Percentiles rank a stretch among this genome's conserved stretches.
phyloP scores from a whole-genome alignment of 2,797 vertebrate genomes.

The Muraenolepis orangiensis region DNA sequence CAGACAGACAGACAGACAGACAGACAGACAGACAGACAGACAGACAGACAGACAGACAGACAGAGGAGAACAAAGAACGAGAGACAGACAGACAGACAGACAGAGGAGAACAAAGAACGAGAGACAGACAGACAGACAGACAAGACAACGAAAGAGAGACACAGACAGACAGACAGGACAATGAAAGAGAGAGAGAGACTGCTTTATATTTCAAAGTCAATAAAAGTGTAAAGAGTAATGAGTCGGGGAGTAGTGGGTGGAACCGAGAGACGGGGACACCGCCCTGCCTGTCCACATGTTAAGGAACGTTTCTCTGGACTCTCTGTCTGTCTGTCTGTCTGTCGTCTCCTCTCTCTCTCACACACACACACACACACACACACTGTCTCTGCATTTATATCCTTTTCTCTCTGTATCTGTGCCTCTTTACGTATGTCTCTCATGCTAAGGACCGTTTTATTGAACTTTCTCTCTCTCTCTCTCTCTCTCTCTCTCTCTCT shows the following conservation, averaged over 20 bases:
- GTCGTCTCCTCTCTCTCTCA: constrained; percentile 9
- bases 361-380: too few species aligned
- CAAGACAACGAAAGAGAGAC: constrained; percentile 26
- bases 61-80: constrained; percentile 33
- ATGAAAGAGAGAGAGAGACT: constrained; percentile 30
- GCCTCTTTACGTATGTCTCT: too few species aligned
- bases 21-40: too few species aligned
- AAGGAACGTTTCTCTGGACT: constrained; percentile 65
- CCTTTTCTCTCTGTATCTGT: too few species aligned
- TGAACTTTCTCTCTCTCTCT: too few species aligned
- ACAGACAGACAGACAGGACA: constrained; percentile 12
- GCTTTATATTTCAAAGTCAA: constrained; percentile 59
- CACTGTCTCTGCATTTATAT: too few species aligned
- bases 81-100: too few species aligned
- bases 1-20: too few species aligned
- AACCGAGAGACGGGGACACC: constrained; percentile 6
- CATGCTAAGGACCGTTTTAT: too few species aligned
- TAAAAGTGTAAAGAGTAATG: constrained; percentile 67
- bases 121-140: constrained; percentile 6
- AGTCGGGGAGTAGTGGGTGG: constrained; percentile 36
- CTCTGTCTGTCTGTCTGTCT: constrained; percentile 38
- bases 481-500: too few species aligned
- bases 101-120: too few species aligned
- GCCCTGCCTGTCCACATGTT: constrained; percentile 21
- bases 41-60: constrained; percentile 29